These are phyloP conservation scores for Hemithea aestivaria DNA, from an alignment of 2,888 invertebrate species.

Conservation along the genomic window DNA sequence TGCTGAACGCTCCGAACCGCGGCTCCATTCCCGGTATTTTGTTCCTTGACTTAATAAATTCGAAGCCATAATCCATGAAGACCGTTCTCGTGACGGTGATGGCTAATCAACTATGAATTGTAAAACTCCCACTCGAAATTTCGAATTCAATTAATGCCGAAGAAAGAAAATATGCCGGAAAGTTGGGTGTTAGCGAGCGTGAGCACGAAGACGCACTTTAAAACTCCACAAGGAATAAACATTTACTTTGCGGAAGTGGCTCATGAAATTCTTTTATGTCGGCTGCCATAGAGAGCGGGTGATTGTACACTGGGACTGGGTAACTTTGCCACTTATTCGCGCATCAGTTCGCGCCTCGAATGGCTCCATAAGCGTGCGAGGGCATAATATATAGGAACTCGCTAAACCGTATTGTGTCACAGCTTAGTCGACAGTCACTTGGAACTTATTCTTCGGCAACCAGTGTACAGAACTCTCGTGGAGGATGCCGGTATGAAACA, in stretches of 20 bases:
- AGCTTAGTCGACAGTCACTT: conserved; percentile 1
- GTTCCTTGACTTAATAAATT: conserved; percentile 75
- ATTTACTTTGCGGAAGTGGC: conserved; percentile 29
- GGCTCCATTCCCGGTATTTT: conserved; percentile 58
- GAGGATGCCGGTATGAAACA: conserved; percentile 15
- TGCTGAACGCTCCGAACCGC: conserved; percentile 68
- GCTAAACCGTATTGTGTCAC: conserved; percentile 17
- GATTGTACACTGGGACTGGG: conserved; percentile 37
- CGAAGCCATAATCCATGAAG: conserved; percentile 62
- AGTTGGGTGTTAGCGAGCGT: conserved; percentile 15
- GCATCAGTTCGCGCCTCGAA: conserved; percentile 37
- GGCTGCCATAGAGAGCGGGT: conserved; percentile 29
- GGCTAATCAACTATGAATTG: conserved; percentile 41
- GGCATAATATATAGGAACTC: conserved; percentile 22
- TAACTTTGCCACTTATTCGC: conserved; percentile 46
- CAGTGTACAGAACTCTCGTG: conserved; percentile 10
- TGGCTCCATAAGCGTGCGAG: conserved; percentile 28
- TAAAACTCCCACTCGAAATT: conserved; percentile 25
- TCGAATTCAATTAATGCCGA: conserved; percentile 26
- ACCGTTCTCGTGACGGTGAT: conserved; percentile 49
- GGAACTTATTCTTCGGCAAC: not conserved
- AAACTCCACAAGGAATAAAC: conserved; percentile 27
- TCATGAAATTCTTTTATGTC: conserved; percentile 31
- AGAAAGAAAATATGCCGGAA: conserved; percentile 14
- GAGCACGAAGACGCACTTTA: conserved; percentile 23